Evolutionary conservation across 2,113 vertebrate species (phyloP).

Genomic region (Calidris pygmaea): DNA sequence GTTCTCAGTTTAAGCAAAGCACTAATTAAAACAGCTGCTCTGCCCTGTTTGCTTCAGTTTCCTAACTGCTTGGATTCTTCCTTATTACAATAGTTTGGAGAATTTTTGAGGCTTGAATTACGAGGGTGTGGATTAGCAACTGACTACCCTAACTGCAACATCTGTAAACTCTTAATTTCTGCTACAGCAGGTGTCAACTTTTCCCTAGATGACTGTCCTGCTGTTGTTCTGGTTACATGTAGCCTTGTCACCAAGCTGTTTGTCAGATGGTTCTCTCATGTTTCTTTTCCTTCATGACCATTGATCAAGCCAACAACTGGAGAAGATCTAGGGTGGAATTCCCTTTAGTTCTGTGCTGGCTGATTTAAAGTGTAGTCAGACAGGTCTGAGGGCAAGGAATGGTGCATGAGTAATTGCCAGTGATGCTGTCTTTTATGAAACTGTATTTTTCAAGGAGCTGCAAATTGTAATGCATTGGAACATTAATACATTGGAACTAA

Average conservation of each 20-base stretch:
- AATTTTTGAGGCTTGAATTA: slow-evolving; percentile 41
- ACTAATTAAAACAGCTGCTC: slow-evolving; percentile 43
- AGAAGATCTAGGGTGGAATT: not conserved
- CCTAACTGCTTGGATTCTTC: not conserved
- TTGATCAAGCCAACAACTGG: slow-evolving; percentile 5
- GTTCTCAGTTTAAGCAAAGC: slow-evolving; percentile 20
- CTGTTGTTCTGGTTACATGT: slow-evolving; percentile 29
- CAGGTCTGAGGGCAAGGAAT: not conserved
- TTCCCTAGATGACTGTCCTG: slow-evolving; percentile 30
- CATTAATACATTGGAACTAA: not conserved
- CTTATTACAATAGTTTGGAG: slow-evolving; percentile 10
- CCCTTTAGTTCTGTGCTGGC: not conserved
- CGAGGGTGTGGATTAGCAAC: not conserved
- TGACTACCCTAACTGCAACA: slow-evolving; percentile 20
- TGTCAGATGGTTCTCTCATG: not conserved
- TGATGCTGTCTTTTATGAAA: not conserved
- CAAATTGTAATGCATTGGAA: not conserved
- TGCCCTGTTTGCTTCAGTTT: not conserved
- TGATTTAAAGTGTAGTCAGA: slow-evolving; percentile 9
- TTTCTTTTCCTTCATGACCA: slow-evolving; percentile 1
- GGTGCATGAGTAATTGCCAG: not conserved
- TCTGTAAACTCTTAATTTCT: slow-evolving; percentile 58
- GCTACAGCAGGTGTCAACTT: slow-evolving; percentile 57
- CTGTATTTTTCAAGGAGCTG: slow-evolving; percentile 6
- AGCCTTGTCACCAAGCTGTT: slow-evolving; percentile 44